phyloP scores from a whole-genome alignment of 2,797 vertebrate species.

The Acanthopagrus latus region DNA sequence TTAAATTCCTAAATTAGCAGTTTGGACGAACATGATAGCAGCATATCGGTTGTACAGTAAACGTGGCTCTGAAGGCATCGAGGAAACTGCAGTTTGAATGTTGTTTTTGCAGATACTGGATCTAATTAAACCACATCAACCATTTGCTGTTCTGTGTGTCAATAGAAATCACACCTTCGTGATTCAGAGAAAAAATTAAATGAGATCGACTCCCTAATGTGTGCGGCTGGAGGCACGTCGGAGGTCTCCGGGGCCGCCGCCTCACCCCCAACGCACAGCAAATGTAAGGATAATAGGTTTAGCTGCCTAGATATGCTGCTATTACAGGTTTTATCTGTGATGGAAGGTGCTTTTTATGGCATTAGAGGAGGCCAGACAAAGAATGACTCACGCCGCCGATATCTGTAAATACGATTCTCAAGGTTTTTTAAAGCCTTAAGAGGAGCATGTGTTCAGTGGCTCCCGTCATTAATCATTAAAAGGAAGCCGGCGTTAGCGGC shows the following conservation, averaged over 20 bases:
- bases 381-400: constrained; percentile 61
- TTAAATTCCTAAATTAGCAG: constrained; percentile 29
- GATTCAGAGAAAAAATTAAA: constrained; percentile 73
- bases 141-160: constrained; percentile 63
- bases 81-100: constrained; percentile 32
- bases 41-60: neutral
- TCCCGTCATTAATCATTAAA: constrained; percentile 66
- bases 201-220: constrained; percentile 62
- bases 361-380: constrained; percentile 65
- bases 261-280: constrained; percentile 64
- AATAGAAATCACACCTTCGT: constrained; percentile 73
- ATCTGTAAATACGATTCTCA: constrained; percentile 70
- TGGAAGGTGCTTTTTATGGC: constrained; percentile 71
- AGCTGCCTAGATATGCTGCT: constrained; percentile 60
- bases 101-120: constrained; percentile 40
- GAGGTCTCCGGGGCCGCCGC: constrained; percentile 56
- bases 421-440: constrained; percentile 60
- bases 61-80: neutral
- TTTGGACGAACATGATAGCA: neutral
- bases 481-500: constrained; percentile 39
- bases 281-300: constrained; percentile 76
- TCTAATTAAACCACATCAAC: constrained; percentile 75
- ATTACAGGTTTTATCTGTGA: constrained; percentile 73
- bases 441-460: constrained; percentile 53
- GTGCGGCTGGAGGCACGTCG: constrained; percentile 45